Conservation (phyloP, 2,113 vertebrate species). For the Dissostichus mawsoni region DNA sequence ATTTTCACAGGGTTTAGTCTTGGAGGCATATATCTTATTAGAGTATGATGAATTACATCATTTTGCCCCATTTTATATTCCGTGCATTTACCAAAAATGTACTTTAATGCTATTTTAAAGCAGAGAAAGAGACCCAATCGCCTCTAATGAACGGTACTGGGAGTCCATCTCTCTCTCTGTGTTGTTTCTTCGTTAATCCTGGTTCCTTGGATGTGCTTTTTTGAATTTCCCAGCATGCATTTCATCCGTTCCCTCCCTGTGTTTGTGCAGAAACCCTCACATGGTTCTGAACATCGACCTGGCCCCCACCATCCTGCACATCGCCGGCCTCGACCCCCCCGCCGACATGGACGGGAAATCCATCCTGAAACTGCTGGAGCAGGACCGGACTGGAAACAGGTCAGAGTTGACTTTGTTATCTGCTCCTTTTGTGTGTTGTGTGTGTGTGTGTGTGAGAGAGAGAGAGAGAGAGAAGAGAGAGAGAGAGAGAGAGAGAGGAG, state of each 20-base stretch:
- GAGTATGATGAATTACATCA: no score
- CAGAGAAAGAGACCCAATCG: no score
- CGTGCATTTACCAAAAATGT: no score
- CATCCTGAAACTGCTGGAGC: constrained; percentile 95
- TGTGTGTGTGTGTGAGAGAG: no score
- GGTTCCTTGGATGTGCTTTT: neutral
- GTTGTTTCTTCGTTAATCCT: no score
- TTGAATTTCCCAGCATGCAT: neutral
- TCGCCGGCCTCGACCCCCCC: constrained; percentile 95
- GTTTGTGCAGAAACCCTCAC: constrained; percentile 89
- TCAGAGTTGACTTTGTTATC: constrained; percentile 47
- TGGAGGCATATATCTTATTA: no score
- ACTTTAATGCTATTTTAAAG: no score
- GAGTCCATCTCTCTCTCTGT: no score
- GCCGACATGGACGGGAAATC: constrained; percentile 98
- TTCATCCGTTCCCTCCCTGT: constrained; percentile 8
- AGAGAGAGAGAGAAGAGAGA: no score
- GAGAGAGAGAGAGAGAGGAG: no score
- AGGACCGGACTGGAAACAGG: constrained; percentile 97
- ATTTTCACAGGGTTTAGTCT: neutral
- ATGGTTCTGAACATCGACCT: constrained; percentile 98
- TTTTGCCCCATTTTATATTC: neutral
- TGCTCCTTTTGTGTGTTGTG: no score
- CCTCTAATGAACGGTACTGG: no score
- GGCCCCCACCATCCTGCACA: constrained; percentile 97